These are phyloP conservation scores for Nannoperca obscura DNA, from an alignment of 2,797 vertebrate species.

Conservation along the genomic window DNA sequence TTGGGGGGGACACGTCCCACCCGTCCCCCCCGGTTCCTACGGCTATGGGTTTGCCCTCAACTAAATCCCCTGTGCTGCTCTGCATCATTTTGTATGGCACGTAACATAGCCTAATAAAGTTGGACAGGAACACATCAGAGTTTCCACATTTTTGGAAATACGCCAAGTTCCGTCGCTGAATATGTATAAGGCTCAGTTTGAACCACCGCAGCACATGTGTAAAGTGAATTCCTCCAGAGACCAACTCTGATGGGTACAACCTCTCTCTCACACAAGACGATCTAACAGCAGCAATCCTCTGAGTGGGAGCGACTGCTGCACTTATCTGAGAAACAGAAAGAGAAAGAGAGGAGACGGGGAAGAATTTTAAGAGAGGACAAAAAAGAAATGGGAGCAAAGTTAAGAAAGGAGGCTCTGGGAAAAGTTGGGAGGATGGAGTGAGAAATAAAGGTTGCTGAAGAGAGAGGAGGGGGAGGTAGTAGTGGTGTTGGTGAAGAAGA, in stretches of 20 bases:
- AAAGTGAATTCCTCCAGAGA: slow-evolving; percentile 67
- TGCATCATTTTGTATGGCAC: slow-evolving; percentile 19
- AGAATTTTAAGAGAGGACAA: slow-evolving; percentile 53
- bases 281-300: slow-evolving; percentile 48
- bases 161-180: slow-evolving; percentile 49
- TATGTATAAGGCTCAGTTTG: slow-evolving; percentile 65
- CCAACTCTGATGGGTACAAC: slow-evolving; percentile 62
- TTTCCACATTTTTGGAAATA: slow-evolving; percentile 52
- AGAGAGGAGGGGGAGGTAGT: background rate
- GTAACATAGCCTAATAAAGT: slow-evolving; percentile 35
- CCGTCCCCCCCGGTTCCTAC: too few species aligned
- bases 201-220: slow-evolving; percentile 61
- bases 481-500: background rate
- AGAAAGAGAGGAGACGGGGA: slow-evolving; percentile 23
- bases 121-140: slow-evolving; percentile 42
- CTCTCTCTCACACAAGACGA: slow-evolving; percentile 61
- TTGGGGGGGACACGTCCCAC: too few species aligned
- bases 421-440: slow-evolving; percentile 37
- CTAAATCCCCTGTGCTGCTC: background rate
- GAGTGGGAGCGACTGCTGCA: slow-evolving; percentile 63
- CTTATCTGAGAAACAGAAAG: slow-evolving; percentile 66
- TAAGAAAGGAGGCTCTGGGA: slow-evolving; percentile 55
- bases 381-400: slow-evolving; percentile 56
- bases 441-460: slow-evolving; percentile 34
- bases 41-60: too few species aligned